Evolutionary conservation across 2,113 vertebrate species (phyloP).

Genomic region (Muntiacus reevesi): DNA sequence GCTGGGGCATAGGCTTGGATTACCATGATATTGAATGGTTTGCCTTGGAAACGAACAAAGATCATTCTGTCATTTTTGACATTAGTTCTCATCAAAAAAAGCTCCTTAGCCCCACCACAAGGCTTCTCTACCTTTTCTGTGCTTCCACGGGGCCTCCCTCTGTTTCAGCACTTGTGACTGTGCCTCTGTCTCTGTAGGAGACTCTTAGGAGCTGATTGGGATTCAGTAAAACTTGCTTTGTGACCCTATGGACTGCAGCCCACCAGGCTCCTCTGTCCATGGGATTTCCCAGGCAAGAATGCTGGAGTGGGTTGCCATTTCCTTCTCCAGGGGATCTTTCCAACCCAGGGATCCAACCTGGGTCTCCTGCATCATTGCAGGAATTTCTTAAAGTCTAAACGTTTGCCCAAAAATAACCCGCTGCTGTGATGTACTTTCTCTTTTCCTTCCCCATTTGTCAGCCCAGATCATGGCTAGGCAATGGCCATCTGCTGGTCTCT

Average conservation of each 20-base stretch:
- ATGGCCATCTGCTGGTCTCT: not conserved
- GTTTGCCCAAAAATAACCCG: slow-evolving; percentile 21
- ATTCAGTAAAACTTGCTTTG: not conserved
- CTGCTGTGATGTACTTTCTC: slow-evolving; percentile 24
- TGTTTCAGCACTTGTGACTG: not conserved
- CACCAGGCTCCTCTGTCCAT: not conserved
- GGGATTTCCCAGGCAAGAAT: not conserved
- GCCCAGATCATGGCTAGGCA: slow-evolving; percentile 14
- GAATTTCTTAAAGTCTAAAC: slow-evolving; percentile 40
- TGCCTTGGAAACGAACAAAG: too few species aligned
- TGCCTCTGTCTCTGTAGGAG: not conserved
- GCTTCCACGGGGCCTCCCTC: not conserved
- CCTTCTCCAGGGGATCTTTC: not conserved
- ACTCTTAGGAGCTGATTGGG: not conserved
- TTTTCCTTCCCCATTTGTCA: slow-evolving; percentile 11
- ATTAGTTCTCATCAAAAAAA: not conserved
- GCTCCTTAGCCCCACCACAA: not conserved
- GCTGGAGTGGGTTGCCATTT: not conserved
- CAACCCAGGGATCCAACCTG: not conserved
- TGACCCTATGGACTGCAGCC: not conserved
- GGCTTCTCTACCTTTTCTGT: not conserved
- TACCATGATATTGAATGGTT: too few species aligned
- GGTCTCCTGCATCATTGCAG: not conserved
- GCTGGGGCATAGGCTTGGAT: too few species aligned
- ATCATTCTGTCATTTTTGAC: too few species aligned